Conservation (phyloP, 2,888 invertebrate genomes). For the Lacanobia wlatinum region DNA sequence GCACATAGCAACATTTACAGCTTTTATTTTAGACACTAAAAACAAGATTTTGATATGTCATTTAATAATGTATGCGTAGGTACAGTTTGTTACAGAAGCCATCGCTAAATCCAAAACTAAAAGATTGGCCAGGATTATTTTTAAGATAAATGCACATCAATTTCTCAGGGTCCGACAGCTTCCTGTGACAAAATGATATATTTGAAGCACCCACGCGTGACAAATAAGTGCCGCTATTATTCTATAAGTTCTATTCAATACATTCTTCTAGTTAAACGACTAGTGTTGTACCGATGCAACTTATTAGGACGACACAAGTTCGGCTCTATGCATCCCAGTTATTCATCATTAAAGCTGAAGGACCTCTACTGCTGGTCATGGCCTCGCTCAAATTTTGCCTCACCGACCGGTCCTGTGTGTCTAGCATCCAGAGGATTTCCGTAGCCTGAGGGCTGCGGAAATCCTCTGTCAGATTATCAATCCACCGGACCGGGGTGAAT, state of each 20-base stretch:
- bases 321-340: neutral
- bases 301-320: conserved; percentile 7
- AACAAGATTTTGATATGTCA: too few relatives aligned
- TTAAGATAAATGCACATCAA: conserved; percentile 26
- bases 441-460: neutral
- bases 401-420: neutral
- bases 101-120: neutral
- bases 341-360: neutral
- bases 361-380: neutral
- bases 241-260: conserved; percentile 51
- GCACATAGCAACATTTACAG: neutral
- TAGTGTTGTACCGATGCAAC: conserved; percentile 29
- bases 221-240: conserved; percentile 46
- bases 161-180: conserved; percentile 43
- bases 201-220: conserved; percentile 38
- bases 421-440: neutral
- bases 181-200: conserved; percentile 47
- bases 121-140: conserved; percentile 12
- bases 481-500: neutral
- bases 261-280: conserved; percentile 22
- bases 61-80: too few relatives aligned
- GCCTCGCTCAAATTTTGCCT: neutral
- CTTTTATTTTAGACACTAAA: too few relatives aligned
- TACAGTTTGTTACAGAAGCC: neutral
- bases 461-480: neutral